Evolutionary conservation across 2,113 vertebrate species (phyloP).

Genomic region (Aphyosemion australe): DNA sequence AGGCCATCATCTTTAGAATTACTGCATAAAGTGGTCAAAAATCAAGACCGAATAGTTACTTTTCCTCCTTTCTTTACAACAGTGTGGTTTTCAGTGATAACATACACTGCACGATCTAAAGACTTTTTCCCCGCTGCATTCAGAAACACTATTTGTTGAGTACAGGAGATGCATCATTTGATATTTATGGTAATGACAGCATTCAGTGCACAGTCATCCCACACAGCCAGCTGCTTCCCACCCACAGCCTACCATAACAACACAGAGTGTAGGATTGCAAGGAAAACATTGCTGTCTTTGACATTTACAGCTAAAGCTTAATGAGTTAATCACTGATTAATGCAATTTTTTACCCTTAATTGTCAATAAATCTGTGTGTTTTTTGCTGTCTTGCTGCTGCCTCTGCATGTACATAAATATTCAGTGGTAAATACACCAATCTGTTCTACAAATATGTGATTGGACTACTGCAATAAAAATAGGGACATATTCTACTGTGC

Average conservation of each 20-base stretch:
- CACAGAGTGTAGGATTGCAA: slow-evolving; percentile 13
- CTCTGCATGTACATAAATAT: not conserved
- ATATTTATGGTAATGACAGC: slow-evolving; percentile 58
- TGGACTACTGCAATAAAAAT: not conserved
- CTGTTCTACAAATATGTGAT: not conserved
- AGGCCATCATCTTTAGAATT: no score
- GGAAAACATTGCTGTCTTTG: slow-evolving; percentile 21
- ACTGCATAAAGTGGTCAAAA: not conserved
- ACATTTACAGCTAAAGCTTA: not conserved
- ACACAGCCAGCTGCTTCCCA: slow-evolving; percentile 49
- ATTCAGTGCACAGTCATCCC: slow-evolving; percentile 32
- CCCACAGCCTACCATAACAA: slow-evolving; percentile 39
- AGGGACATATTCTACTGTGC: not conserved
- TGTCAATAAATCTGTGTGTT: slow-evolving; percentile 7
- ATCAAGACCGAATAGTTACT: not conserved
- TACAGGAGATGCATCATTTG: slow-evolving; percentile 34
- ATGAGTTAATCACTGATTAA: slow-evolving; percentile 14
- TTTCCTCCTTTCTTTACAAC: no score
- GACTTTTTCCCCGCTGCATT: not conserved
- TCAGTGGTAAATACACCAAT: not conserved
- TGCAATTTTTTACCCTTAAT: not conserved
- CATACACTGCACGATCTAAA: slow-evolving; percentile 2
- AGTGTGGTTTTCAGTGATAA: not conserved
- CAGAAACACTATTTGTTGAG: slow-evolving; percentile 1
- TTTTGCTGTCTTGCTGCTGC: not conserved